These are phyloP conservation scores for Echiichthys vipera DNA, from an alignment of 2,797 vertebrate genomes.

Conservation along the genomic window DNA sequence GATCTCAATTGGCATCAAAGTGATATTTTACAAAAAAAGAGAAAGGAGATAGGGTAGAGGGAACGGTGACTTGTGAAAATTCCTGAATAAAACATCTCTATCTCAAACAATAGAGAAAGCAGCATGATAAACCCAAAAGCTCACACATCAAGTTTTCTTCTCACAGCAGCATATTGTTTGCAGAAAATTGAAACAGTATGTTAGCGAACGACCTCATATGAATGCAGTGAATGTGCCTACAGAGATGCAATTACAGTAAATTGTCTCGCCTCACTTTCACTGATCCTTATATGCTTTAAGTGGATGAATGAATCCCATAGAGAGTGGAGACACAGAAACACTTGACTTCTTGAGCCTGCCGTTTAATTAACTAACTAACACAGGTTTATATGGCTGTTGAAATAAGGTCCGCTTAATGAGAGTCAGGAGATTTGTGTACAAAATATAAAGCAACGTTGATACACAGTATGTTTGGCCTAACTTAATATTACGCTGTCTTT, in stretches of 20 bases:
- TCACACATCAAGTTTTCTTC: neutral
- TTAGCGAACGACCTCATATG: slow-evolving; percentile 17
- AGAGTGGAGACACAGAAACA: slow-evolving; percentile 10
- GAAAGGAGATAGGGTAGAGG: neutral
- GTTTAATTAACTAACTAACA: slow-evolving; percentile 20
- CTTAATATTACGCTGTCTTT: neutral
- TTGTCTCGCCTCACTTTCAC: neutral
- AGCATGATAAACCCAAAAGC: neutral
- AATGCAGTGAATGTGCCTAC: slow-evolving; percentile 18
- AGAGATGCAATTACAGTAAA: slow-evolving; percentile 28
- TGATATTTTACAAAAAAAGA: neutral
- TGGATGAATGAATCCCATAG: slow-evolving; percentile 3
- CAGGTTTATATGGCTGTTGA: slow-evolving; percentile 1
- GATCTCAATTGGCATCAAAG: slow-evolving; percentile 22
- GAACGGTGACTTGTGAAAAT: neutral
- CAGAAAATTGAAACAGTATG: too few relatives aligned
- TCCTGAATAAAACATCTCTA: neutral
- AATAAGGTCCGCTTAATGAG: neutral
- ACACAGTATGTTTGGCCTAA: neutral
- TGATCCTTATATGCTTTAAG: slow-evolving; percentile 20
- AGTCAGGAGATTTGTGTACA: too few relatives aligned
- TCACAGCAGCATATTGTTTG: neutral
- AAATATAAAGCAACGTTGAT: neutral
- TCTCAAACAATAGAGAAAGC: neutral
- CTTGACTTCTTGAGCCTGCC: slow-evolving; percentile 15